These are phyloP conservation scores for Cyprinodon diabolis DNA, from an alignment of 2,797 vertebrate species.

Conservation along the genomic window DNA sequence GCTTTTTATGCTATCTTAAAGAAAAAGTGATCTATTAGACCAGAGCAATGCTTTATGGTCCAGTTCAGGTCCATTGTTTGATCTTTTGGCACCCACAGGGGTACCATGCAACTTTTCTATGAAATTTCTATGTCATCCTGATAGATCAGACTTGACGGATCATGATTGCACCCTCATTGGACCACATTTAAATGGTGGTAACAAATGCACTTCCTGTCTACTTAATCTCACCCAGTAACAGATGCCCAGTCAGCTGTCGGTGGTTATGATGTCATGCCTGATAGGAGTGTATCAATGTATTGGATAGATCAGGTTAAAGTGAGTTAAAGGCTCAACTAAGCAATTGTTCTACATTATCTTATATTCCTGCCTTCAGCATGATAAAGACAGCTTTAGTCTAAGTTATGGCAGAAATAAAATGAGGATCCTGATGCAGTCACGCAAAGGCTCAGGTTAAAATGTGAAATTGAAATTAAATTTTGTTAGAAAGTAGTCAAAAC, in stretches of 20 bases:
- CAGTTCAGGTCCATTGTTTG: neutral
- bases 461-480: neutral
- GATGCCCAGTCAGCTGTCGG: neutral
- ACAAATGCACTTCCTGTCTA: neutral
- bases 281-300: conserved; percentile 17
- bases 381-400: conserved; percentile 24
- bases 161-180: neutral
- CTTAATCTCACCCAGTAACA: neutral
- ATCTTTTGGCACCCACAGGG: neutral
- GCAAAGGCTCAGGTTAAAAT: neutral
- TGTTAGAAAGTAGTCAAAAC: neutral
- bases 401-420: conserved; percentile 19
- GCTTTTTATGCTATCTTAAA: neutral
- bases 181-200: neutral
- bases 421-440: conserved; percentile 5
- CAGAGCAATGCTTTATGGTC: neutral
- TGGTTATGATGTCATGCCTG: neutral
- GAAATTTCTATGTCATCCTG: neutral
- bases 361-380: conserved; percentile 2
- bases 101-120: too few relatives aligned
- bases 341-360: conserved; percentile 16
- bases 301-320: conserved; percentile 12
- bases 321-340: conserved; percentile 16
- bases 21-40: neutral
- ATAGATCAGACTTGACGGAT: neutral